Evolutionary conservation across 2,113 vertebrate species (phyloP).

Genomic region (Thinocorus orbignyianus): DNA sequence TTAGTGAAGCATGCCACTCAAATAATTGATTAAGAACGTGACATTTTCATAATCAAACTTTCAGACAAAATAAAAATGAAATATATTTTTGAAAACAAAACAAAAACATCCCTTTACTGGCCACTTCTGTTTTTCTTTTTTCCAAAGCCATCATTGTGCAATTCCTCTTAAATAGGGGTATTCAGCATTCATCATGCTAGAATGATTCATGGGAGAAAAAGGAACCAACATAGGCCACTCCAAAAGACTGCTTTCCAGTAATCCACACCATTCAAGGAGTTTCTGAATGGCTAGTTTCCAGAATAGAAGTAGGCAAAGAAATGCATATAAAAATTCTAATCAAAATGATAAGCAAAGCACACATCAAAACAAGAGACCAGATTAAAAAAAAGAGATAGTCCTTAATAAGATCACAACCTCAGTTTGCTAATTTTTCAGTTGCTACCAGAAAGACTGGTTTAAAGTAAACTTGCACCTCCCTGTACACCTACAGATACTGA

Average conservation of each 20-base stretch:
- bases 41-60: background rate
- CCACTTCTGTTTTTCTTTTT: background rate
- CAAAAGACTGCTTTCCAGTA: background rate
- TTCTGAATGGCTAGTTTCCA: background rate
- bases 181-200: background rate
- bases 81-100: background rate
- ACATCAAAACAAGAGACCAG: background rate
- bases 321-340: background rate
- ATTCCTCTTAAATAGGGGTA: background rate
- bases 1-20: background rate
- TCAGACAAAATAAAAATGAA: background rate
- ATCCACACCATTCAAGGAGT: background rate
- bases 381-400: background rate
- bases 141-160: background rate
- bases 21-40: background rate
- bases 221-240: background rate
- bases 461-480: background rate
- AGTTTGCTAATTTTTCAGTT: background rate
- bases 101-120: fast-evolving
- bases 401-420: background rate
- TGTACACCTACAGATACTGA: background rate
- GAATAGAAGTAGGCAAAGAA: background rate
- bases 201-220: background rate
- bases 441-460: background rate
- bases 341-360: background rate